Evolutionary conservation across 2,113 vertebrate species (phyloP), one percentile per base, ranked within the genome.

Genomic region (Bujurquina vittata): DNA sequence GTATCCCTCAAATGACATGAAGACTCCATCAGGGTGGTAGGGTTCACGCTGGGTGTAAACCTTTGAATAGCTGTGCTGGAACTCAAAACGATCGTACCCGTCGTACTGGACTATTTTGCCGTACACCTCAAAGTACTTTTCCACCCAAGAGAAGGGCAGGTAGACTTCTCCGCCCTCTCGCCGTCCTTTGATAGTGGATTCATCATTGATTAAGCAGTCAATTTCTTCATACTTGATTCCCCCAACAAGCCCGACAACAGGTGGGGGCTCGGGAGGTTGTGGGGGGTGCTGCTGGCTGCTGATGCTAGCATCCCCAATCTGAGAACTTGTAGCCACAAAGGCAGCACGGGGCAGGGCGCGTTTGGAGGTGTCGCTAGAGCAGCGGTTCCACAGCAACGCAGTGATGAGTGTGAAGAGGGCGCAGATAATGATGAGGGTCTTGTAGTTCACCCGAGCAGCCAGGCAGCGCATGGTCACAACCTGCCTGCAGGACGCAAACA

Each of bases 1-100:
- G 95, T 99, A 99, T 11, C 98, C 98, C 92, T 99, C 98, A 17
- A 99, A 99, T 18, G 98, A 99, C 98, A 99, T 99, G 94, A 99
- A 99, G 85, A 99, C 98, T 1, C 98, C 98, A 0, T 96, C 94
- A 5, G 98, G 98, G 79, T 97, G 97, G 91, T 99, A 99, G 2
- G 97, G 97, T 8, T 97, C 97, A 5, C 98, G 94, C 91, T 98
- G 98, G 0, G 97, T 83, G 69, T 99, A 99, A 1, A 99, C 98
- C 93, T 97, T 98, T 83, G 98, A 99, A 57, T 99, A 99, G 87
- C 98, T 99, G 91, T 99, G 98, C 35, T 98, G 99, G 92, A 99
- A 99, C 92, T 99, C 98, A 65, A 99, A 99, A 1, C 98, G 93
- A 58, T 99, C 98, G 4, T 95, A 96, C 72, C 98, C 98, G 2